Percentiles rank a stretch among this genome's conserved stretches.
Evolutionary conservation across 1,140 invertebrate species (phyloP).

Genomic region (Apocrypta bakeri): DNA sequence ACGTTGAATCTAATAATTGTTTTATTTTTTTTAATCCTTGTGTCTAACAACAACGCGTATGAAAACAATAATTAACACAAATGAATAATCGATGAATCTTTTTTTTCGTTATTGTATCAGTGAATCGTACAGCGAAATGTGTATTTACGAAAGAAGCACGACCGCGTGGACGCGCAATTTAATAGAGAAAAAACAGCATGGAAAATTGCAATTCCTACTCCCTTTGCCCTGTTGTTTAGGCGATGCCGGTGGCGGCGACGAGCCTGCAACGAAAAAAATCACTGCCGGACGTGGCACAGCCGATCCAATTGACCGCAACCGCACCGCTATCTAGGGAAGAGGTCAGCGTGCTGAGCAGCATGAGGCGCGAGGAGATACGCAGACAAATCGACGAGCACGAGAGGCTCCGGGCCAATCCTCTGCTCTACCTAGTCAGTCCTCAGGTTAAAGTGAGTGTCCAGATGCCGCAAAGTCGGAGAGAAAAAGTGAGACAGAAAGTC

Average conservation of each 20-base stretch:
- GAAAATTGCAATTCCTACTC: conserved; percentile 44
- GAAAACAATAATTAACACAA: no score
- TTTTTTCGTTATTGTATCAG: no score
- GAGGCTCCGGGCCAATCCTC: conserved; percentile 92
- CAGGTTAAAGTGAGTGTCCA: conserved; percentile 91
- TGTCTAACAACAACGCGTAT: no score
- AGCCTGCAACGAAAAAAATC: conserved; percentile 93
- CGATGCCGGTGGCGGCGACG: conserved; percentile 80
- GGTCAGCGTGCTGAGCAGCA: conserved; percentile 93
- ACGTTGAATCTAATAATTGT: background rate
- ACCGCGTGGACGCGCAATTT: background rate
- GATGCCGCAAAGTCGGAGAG: background rate
- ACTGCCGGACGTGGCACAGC: conserved; percentile 92
- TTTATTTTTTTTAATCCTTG: background rate
- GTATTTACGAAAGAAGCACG: no score
- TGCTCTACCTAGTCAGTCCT: conserved; percentile 96
- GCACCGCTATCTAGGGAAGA: conserved; percentile 94
- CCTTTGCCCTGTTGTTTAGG: conserved; percentile 73
- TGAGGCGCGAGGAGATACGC: conserved; percentile 93
- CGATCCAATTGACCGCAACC: conserved; percentile 80
- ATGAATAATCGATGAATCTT: no score
- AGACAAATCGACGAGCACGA: conserved; percentile 94
- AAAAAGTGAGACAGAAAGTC: background rate
- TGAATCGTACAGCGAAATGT: no score
- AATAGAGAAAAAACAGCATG: background rate